A percentile compares a stretch with the other conserved stretches of the same genome.
Evolutionary conservation across 2,888 invertebrate genomes (phyloP).

Genomic region (Furcula furcula): DNA sequence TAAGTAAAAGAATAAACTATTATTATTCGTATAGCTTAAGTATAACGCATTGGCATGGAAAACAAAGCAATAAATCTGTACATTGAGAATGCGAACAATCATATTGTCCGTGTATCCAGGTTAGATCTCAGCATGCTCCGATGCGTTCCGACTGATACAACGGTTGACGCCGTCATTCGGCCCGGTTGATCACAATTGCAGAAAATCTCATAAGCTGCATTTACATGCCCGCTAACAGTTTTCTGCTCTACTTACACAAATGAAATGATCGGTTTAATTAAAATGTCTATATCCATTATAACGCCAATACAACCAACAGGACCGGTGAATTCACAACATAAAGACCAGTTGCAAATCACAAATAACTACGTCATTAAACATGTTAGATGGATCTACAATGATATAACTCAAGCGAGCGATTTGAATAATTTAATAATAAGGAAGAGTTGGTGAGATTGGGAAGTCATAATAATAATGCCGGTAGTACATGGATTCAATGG

Average conservation of each 20-base stretch:
- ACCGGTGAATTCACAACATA: constrained; percentile 35
- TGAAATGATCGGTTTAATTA: constrained; percentile 70
- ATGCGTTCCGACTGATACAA: constrained; percentile 41
- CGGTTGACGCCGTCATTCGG: constrained; percentile 39
- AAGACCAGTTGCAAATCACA: constrained; percentile 47
- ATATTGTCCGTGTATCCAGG: constrained; percentile 49
- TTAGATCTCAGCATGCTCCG: constrained; percentile 57
- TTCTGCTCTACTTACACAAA: constrained; percentile 69
- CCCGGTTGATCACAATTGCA: constrained; percentile 57
- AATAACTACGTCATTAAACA: constrained; percentile 40
- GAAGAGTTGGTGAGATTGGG: constrained; percentile 61
- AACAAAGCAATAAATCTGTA: constrained; percentile 43
- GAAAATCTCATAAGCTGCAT: constrained; percentile 60
- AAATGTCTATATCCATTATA: constrained; percentile 59
- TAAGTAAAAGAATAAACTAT: constrained; percentile 12
- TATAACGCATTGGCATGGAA: constrained; percentile 32
- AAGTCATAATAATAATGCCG: constrained; percentile 66
- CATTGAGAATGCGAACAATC: constrained; percentile 53
- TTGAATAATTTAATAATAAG: constrained; percentile 63
- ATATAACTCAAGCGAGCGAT: constrained; percentile 40
- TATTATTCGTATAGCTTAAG: constrained; percentile 14
- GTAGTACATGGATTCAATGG: constrained; percentile 64
- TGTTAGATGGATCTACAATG: constrained; percentile 37
- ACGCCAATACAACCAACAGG: constrained; percentile 43
- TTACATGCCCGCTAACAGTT: constrained; percentile 56